A percentile compares a stretch with the other conserved stretches of the same genome.
phyloP scores from a whole-genome alignment of 1,140 invertebrate species.

The Papilio glaucus region DNA sequence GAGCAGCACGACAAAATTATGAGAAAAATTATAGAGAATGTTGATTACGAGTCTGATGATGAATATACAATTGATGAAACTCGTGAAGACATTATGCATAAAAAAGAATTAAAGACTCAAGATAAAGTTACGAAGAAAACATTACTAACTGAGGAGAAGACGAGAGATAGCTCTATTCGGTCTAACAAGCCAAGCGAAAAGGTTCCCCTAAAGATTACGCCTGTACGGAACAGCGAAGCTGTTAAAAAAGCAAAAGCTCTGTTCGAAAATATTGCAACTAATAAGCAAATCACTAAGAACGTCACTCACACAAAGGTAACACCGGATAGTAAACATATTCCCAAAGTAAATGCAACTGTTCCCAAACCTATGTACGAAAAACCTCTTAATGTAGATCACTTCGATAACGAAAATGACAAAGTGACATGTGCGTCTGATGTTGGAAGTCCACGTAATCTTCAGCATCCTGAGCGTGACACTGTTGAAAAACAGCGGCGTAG shows the following conservation, averaged over 20 bases:
- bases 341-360: slow-evolving; percentile 61
- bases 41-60: slow-evolving; percentile 49
- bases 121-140: slow-evolving; percentile 37
- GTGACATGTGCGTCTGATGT: slow-evolving; percentile 34
- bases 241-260: slow-evolving; percentile 87
- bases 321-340: slow-evolving; percentile 69
- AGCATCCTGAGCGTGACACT: slow-evolving; percentile 26
- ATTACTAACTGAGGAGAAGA: slow-evolving; percentile 52
- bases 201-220: slow-evolving; percentile 68
- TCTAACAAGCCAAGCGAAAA: slow-evolving; percentile 56
- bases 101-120: slow-evolving; percentile 29
- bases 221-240: slow-evolving; percentile 84
- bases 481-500: slow-evolving; percentile 50
- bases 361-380: slow-evolving; percentile 51
- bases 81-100: slow-evolving; percentile 7
- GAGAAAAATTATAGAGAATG: slow-evolving; percentile 62
- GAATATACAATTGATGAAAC: slow-evolving; percentile 15
- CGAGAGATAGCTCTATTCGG: slow-evolving; percentile 49
- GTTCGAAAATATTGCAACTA: slow-evolving; percentile 86
- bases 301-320: slow-evolving; percentile 53
- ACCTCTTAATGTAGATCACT: slow-evolving; percentile 46
- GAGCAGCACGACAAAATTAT: slow-evolving; percentile 76
- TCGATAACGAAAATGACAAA: slow-evolving; percentile 51
- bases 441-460: slow-evolving; percentile 40
- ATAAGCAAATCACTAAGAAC: slow-evolving; percentile 65